Conservation (phyloP, 2,113 vertebrate species). For the Cyprinodon tularosa region DNA sequence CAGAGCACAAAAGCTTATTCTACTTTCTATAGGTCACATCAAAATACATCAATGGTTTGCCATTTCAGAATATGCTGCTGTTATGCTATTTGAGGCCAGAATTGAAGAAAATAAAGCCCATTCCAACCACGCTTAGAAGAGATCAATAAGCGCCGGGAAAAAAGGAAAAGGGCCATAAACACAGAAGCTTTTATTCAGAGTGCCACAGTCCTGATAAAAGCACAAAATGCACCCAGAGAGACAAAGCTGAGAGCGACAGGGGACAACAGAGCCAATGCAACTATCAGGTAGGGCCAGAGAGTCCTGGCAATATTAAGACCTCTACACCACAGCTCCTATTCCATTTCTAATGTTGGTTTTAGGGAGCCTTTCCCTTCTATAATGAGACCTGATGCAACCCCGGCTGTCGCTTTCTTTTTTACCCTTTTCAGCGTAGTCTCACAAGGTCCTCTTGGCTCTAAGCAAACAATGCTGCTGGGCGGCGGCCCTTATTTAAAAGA, state of each 20-base stretch:
- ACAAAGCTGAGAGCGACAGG: conserved; percentile 33
- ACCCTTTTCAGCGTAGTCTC: conserved; percentile 66
- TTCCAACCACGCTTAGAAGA: conserved; percentile 41
- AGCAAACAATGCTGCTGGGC: conserved; percentile 70
- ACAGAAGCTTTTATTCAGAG: conserved; percentile 59
- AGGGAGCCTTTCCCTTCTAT: conserved; percentile 61
- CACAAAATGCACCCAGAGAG: conserved; percentile 54
- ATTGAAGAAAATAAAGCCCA: conserved; percentile 36
- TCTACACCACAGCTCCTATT: conserved; percentile 50
- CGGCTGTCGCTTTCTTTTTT: conserved; percentile 22
- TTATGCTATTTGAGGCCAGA: conserved; percentile 46
- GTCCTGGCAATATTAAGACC: conserved; percentile 45
- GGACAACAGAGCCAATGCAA: conserved; percentile 44
- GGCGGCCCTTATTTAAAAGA: conserved; percentile 76
- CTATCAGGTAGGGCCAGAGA: conserved; percentile 56
- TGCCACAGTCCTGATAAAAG: conserved; percentile 57
- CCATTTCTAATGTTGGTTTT: conserved; percentile 70
- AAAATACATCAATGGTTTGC: conserved; percentile 56
- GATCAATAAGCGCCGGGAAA: conserved; percentile 60
- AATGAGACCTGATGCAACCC: conserved; percentile 55
- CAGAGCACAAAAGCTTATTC: conserved; percentile 47
- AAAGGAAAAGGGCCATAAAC: conserved; percentile 57
- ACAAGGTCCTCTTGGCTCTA: conserved; percentile 60
- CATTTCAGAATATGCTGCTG: conserved; percentile 51
- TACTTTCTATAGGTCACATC: conserved; percentile 43